Base-by-base conservation (phyloP, 2,797 vertebrate genomes). In the Cichlasoma orientale region DNA sequence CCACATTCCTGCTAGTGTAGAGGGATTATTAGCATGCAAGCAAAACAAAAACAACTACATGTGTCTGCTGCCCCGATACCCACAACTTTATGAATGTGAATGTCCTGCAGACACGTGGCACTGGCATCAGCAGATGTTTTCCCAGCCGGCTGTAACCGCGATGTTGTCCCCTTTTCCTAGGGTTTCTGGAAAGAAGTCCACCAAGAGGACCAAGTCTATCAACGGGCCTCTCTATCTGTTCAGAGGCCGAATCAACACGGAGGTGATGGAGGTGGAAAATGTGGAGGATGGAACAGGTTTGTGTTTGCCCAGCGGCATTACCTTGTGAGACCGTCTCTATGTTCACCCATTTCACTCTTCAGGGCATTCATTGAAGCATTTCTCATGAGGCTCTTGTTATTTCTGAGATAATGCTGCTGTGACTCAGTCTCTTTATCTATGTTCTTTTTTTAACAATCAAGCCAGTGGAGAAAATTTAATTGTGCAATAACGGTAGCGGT, bases 211-310 rank as follows among this genome's bases (percentile, higher is more conserved):
- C 61, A 99, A 99, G 90, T 99, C 98, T 55, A 96, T 99, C 94
- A 99, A 98, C 0, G 98, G 98, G 56, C 97, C 98, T 71, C 96
- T 97, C 61, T 99, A 98, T 87, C 95, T 98, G 82, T 99, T 99
- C 87, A 95, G 98, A 73, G 98, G 98, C 76, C 94, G 98, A 86
- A 98, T 99, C 93, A 99, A 99, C 93, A 99, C 97, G 0, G 98
- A 99, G 85, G 97, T 99, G 92, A 99, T 99, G 98, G 98, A 99
- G 88, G 98, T 99, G 53, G 98, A 99, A 94, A 99, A 99, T 3
- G 97, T 99, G 54, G 98, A 99, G 86, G 98, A 99, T 71, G 98
- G 98, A 78, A 99, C 98, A 88, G 98, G 98, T 99, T 98, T 96
- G 99, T 96, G 95, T 98, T 88, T 97, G 96, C 97, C 91, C 56